A percentile compares a stretch with the other conserved stretches of the same genome.
These are phyloP conservation scores for Pentamera pediparva DNA, from an alignment of 53 echinoderm and acorn worm species.

Conservation along the genomic window DNA sequence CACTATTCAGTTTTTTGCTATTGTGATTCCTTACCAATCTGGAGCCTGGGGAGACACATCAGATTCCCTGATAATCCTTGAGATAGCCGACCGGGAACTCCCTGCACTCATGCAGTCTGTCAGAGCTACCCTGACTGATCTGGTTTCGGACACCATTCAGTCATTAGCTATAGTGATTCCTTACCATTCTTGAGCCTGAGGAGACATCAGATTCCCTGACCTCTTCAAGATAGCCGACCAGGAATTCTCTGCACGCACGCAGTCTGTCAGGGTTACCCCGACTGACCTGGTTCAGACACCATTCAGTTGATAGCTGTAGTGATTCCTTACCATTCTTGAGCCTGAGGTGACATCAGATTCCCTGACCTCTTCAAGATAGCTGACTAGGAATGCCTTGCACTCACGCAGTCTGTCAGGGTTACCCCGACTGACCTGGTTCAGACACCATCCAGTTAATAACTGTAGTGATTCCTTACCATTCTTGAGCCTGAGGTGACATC, in stretches of 20 bases:
- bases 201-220: slow-evolving; percentile 62
- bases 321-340: slow-evolving; percentile 62
- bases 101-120: slow-evolving; percentile 57
- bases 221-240: slow-evolving; percentile 57
- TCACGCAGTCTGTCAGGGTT: slow-evolving; percentile 47
- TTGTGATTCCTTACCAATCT: slow-evolving; percentile 66
- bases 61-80: slow-evolving; percentile 59
- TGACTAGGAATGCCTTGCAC: slow-evolving; percentile 64
- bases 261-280: slow-evolving; percentile 51
- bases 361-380: slow-evolving; percentile 65
- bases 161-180: too few species aligned
- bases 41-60: slow-evolving; percentile 59
- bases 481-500: slow-evolving; percentile 62
- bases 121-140: slow-evolving; percentile 55
- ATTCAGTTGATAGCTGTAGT: too few species aligned
- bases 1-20: neutral
- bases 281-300: slow-evolving; percentile 76
- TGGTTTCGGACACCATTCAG: slow-evolving; percentile 79
- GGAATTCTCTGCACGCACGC: slow-evolving; percentile 61
- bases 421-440: slow-evolving; percentile 53
- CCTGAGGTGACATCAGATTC: slow-evolving; percentile 61
- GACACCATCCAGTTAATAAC: neutral
- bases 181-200: slow-evolving; percentile 72
- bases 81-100: slow-evolving; percentile 56
- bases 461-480: slow-evolving; percentile 50